Evolutionary conservation across 2,888 invertebrate genomes (phyloP).

Genomic region (Tetragonula carbonaria): DNA sequence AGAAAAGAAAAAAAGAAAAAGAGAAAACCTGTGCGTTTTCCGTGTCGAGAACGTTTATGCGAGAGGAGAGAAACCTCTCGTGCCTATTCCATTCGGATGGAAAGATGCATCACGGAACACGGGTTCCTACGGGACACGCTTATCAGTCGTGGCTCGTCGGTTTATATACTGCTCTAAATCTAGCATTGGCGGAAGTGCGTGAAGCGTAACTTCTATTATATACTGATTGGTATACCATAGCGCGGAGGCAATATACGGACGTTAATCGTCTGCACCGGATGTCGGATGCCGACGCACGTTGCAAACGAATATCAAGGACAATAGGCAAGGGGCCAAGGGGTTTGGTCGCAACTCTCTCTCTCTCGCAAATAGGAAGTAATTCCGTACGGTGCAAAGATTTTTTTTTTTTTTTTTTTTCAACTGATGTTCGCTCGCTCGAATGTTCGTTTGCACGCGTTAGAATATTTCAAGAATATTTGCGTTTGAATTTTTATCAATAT

Average conservation of each 20-base stretch:
- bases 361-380: conserved; percentile 6
- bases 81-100: conserved; percentile 40
- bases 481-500: too few species aligned
- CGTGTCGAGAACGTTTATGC: conserved; percentile 7
- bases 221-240: conserved; percentile 67
- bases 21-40: conserved; percentile 21
- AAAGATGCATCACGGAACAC: conserved; percentile 48
- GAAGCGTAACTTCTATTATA: conserved; percentile 62
- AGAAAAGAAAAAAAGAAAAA: not conserved
- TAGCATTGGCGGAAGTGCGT: conserved; percentile 73
- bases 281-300: conserved; percentile 57
- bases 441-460: not conserved
- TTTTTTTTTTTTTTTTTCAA: not conserved
- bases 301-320: conserved; percentile 70
- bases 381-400: not conserved
- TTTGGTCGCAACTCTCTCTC: conserved; percentile 21
- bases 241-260: conserved; percentile 54
- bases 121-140: conserved; percentile 7
- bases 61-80: conserved; percentile 8
- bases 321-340: conserved; percentile 42
- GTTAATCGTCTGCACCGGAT: conserved; percentile 69
- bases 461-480: too few species aligned
- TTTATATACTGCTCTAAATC: conserved; percentile 64
- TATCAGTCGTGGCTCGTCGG: conserved; percentile 62
- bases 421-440: not conserved